Base-by-base conservation (phyloP, 2,797 vertebrate genomes). In the Spea hammondii region DNA sequence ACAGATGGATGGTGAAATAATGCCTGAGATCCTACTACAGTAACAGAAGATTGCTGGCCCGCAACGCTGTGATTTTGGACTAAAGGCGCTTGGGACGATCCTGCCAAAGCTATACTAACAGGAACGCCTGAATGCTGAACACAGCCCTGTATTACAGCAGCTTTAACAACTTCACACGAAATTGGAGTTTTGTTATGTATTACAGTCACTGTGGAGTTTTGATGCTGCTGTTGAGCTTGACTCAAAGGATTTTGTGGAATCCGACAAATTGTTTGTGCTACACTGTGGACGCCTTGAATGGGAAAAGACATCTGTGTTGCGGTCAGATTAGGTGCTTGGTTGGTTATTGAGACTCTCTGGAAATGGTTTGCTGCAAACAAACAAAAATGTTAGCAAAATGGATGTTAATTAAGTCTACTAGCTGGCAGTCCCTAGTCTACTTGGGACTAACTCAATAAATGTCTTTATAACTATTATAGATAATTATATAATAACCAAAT, bases 221-320 rank as follows among this genome's bases (percentile, higher is more conserved):
- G 92, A 64, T 92, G 91, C 80, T 93, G 93, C 85, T 92, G 94
- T 32, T 62, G 59, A 83, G 90, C 84, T 80, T 93, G 90, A 87
- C 93, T 83, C 84, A 91, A 89, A 86, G 92, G 90, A 88, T 93
- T 95, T 77, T 92, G 89, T 83, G 93, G 85, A 90, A 95, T 91
- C 87, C 90, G 91, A 76, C 93, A 89, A 93, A 93, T 92, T 91
- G 94, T 89, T 84, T 95, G 92, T 88, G 90, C 91, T 84, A 91
- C 84, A 79, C 90, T 90, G 79, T 92, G 89, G 85, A 92, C 85
- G 83, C 95, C 95, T 89, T 95, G 96, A 86, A 94, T 85, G 81
- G 93, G 88, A 85, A 94, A 94, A 91, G 93, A 94, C 91, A 94
- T 88, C 85, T 95, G 92, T 85, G 95, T 94, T 88, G 92, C 84